Conservation (phyloP, 2,888 invertebrate species). For the Cryptus armator region DNA sequence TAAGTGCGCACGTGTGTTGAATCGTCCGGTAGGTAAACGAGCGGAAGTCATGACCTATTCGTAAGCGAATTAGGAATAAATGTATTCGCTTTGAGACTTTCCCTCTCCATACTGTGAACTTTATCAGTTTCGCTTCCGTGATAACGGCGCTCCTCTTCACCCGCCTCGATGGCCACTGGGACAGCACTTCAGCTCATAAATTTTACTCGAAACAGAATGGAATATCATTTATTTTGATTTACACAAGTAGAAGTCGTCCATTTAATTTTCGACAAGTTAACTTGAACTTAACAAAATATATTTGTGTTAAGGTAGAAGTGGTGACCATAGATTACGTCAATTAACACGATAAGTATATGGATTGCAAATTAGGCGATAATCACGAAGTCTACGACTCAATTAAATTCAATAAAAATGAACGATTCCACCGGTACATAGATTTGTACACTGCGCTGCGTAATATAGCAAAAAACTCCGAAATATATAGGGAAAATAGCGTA, state of each 20-base stretch:
- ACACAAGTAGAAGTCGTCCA: neutral
- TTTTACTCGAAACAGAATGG: neutral
- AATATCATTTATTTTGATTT: neutral
- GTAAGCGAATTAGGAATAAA: slow-evolving; percentile 19
- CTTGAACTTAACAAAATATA: neutral
- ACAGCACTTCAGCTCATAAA: neutral
- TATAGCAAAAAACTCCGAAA: too few relatives aligned
- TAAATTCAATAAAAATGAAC: too few relatives aligned
- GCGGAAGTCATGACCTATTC: slow-evolving; percentile 29
- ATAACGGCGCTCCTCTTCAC: slow-evolving; percentile 1
- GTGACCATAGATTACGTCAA: too few relatives aligned
- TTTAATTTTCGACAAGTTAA: neutral
- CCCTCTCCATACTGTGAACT: neutral
- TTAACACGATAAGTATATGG: too few relatives aligned
- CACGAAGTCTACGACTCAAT: too few relatives aligned
- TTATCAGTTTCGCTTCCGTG: slow-evolving; percentile 20
- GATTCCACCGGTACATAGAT: too few relatives aligned
- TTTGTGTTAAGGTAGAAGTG: neutral
- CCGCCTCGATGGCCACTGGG: neutral
- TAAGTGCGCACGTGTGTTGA: neutral
- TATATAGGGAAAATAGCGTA: too few relatives aligned
- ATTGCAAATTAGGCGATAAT: too few relatives aligned
- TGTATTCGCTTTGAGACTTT: neutral
- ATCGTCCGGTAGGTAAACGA: slow-evolving; percentile 1
- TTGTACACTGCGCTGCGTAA: too few relatives aligned